phyloP scores from a whole-genome alignment of 2,888 invertebrate species.

The Odontothrips loti region DNA sequence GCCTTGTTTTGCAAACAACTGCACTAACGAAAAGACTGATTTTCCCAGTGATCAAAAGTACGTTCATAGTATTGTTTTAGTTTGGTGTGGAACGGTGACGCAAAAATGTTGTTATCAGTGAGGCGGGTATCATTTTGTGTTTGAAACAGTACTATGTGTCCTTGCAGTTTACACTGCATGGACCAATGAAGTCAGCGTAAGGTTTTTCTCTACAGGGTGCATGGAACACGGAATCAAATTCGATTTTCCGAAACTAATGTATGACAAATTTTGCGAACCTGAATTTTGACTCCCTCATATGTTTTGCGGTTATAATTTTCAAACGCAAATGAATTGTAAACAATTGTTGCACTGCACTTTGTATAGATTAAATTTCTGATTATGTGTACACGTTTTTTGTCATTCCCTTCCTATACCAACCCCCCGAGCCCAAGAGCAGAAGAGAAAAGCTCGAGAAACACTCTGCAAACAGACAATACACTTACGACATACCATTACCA shows the following conservation, averaged over 20 bases:
- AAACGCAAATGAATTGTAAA: constrained; percentile 18
- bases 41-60: constrained; percentile 23
- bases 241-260: background rate
- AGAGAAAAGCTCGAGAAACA: too few species aligned
- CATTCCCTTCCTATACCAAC: too few species aligned
- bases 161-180: background rate
- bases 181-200: constrained; percentile 4
- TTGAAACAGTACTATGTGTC: background rate
- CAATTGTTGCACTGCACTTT: constrained; percentile 24
- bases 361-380: constrained; percentile 23
- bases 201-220: constrained; percentile 13
- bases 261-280: background rate
- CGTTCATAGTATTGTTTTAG: constrained; percentile 15
- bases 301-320: background rate
- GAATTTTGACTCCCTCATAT: background rate
- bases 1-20: constrained; percentile 16
- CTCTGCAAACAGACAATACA: too few species aligned
- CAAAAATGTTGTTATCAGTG: background rate
- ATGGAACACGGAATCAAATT: constrained; percentile 9
- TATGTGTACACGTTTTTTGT: constrained; percentile 3
- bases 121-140: background rate
- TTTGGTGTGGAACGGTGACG: background rate
- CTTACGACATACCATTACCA: too few species aligned
- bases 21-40: constrained; percentile 20
- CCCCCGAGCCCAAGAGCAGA: too few species aligned